Conservation (phyloP, 2,113 vertebrate species). For the Machaerirhynchus nigripectus region DNA sequence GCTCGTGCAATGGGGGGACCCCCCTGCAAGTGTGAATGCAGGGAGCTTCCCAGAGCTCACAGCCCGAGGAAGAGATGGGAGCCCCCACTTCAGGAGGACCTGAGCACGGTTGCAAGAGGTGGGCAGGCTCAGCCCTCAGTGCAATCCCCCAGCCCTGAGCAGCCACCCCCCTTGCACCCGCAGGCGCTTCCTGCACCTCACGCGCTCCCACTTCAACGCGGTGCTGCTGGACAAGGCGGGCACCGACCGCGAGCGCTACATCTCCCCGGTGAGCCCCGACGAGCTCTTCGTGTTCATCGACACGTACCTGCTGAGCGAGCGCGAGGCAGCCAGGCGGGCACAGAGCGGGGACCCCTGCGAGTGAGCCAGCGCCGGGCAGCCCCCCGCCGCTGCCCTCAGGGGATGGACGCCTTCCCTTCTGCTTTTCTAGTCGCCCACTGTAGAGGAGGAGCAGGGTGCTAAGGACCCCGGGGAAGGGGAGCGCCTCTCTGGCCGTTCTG, state of each 20-base stretch:
- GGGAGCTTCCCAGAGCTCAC: neutral
- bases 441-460: neutral
- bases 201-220: slow-evolving; percentile 86
- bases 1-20: accelerated
- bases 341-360: slow-evolving; percentile 81
- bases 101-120: accelerated
- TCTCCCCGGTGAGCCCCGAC: slow-evolving; percentile 77
- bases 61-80: neutral
- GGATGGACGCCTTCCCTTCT: neutral
- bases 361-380: slow-evolving; percentile 55
- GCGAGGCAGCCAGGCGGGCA: slow-evolving; percentile 73
- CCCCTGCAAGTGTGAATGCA: no score
- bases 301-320: slow-evolving; percentile 82
- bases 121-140: neutral
- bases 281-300: slow-evolving; percentile 91
- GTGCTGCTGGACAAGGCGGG: slow-evolving; percentile 89
- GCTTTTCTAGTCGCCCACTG: neutral
- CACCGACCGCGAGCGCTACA: slow-evolving; percentile 87
- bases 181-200: slow-evolving; percentile 87
- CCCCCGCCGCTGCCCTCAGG: neutral
- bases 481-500: neutral
- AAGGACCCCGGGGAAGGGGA: neutral
- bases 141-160: neutral
- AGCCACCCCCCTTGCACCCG: neutral
- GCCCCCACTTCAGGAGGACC: neutral